Conservation (phyloP, 2,113 vertebrate species). For the Odobenus rosmarus region DNA sequence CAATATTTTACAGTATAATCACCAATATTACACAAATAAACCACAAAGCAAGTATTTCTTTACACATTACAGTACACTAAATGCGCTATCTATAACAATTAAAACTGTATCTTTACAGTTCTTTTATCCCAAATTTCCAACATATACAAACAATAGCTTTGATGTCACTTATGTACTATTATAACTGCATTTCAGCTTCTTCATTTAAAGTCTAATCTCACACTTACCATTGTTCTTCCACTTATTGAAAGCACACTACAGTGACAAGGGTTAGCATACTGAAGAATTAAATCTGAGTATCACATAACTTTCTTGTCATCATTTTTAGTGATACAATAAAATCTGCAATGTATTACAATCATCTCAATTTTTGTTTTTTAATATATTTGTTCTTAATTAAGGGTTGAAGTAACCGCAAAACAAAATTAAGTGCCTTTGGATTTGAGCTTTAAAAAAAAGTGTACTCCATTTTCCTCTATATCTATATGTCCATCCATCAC, state of each 20-base stretch:
- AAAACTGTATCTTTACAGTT: neutral
- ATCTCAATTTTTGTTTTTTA: neutral
- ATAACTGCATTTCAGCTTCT: neutral
- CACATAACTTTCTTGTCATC: neutral
- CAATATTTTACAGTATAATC: neutral
- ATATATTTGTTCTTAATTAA: neutral
- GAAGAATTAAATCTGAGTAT: neutral
- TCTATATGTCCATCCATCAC: neutral
- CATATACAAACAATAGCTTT: neutral
- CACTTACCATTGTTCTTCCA: neutral
- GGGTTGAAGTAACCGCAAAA: neutral
- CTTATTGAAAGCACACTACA: neutral
- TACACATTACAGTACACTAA: neutral
- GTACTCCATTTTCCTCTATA: neutral
- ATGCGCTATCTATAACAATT: neutral
- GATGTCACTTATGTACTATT: neutral
- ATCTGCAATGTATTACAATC: neutral
- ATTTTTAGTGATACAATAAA: neutral
- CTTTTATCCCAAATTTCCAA: conserved; percentile 14
- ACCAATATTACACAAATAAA: neutral
- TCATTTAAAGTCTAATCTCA: neutral
- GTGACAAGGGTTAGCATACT: neutral
- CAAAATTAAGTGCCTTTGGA: neutral
- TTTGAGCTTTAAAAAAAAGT: neutral
- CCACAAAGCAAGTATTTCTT: conserved; percentile 9